Evolutionary conservation across 2,113 vertebrate species (phyloP), one percentile per base, ranked within the genome.

Genomic region (Urocitellus parryii): DNA sequence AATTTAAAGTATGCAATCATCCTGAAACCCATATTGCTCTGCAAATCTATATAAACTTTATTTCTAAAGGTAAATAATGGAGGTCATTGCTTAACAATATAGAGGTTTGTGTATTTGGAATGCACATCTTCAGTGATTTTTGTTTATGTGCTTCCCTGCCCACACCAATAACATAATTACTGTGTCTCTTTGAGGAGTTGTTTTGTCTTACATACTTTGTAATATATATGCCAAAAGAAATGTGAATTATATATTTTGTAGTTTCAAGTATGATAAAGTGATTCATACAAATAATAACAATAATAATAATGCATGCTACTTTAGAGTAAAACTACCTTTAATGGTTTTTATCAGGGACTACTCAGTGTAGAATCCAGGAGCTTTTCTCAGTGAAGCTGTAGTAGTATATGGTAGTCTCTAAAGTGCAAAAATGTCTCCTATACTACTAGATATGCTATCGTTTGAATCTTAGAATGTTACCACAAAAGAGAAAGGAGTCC

Each of bases 281-380:
- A 88, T 78, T 73, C 83, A 79, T 32, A 76, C 37, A 93, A 96
- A 94, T 22, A 61, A 65, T 58, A 58, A 58, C 22, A 58, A 58
- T 61, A 24, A 70, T 48, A 53, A 73, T 56, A 82, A 82, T 70
- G 4, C 3, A 63, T 53, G 48, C 68, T 63, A 78, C 48, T 90
- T 94, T 32, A 89, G 27, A n/a, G 32, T 65, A 37, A 77, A 84
- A 85, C n/a, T n/a, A 58, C 2, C 5, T 61, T 67, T 65, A 91
- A 85, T 80, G 18, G 76, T 67, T 97, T 94, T 95, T 88, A 29
- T 68, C 56, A 53, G 34, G 25, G 63, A 94, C 76, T 65, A 86
- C 68, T 93, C 17, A 88, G 5, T 37, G 1, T 84, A 85, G 17
- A 94, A 67, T 4, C n/a, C 88, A 25, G 84, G 81, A 78, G 34